A percentile compares a stretch with the other conserved stretches of the same genome.
phyloP scores from a whole-genome alignment of 2,888 invertebrate genomes.

The Selenia dentaria region DNA sequence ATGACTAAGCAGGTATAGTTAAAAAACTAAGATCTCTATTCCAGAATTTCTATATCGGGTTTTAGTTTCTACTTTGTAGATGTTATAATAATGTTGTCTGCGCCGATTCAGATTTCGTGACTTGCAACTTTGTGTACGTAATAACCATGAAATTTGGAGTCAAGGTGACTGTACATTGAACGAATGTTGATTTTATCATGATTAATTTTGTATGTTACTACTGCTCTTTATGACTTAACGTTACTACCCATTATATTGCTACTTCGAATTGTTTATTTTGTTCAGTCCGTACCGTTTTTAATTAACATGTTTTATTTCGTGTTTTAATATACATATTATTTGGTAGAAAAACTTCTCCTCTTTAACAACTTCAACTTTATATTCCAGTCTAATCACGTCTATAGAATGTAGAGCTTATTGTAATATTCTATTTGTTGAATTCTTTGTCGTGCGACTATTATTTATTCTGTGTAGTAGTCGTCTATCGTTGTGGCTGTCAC shows the following conservation, averaged over 20 bases:
- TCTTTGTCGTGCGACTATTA: conserved; percentile 11
- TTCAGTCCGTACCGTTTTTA: neutral
- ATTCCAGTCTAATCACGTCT: conserved; percentile 3
- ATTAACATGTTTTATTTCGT: conserved; percentile 3
- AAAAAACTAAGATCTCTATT: conserved; percentile 14
- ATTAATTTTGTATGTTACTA: conserved; percentile 33
- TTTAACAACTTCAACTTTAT: too few relatives aligned
- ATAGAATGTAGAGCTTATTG: neutral
- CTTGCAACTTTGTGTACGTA: conserved; percentile 6
- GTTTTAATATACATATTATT: neutral
- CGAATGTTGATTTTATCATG: conserved; percentile 40
- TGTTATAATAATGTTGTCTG: conserved; percentile 1
- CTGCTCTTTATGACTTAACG: conserved; percentile 20
- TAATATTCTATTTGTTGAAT: neutral
- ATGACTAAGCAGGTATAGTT: conserved; percentile 12
- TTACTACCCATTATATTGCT: conserved; percentile 4
- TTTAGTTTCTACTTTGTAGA: too few relatives aligned
- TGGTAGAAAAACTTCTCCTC: neutral
- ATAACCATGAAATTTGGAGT: conserved; percentile 30
- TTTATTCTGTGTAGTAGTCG: conserved; percentile 22
- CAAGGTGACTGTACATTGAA: conserved; percentile 22
- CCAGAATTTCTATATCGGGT: conserved; percentile 19
- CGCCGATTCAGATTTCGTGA: conserved; percentile 19
- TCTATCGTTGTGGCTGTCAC: conserved; percentile 33
- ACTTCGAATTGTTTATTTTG: conserved; percentile 5